A percentile compares a stretch with the other conserved stretches of the same genome.
phyloP scores from a whole-genome alignment of 64 coral and sea anemone genomes.

The Pocillopora verrucosa region DNA sequence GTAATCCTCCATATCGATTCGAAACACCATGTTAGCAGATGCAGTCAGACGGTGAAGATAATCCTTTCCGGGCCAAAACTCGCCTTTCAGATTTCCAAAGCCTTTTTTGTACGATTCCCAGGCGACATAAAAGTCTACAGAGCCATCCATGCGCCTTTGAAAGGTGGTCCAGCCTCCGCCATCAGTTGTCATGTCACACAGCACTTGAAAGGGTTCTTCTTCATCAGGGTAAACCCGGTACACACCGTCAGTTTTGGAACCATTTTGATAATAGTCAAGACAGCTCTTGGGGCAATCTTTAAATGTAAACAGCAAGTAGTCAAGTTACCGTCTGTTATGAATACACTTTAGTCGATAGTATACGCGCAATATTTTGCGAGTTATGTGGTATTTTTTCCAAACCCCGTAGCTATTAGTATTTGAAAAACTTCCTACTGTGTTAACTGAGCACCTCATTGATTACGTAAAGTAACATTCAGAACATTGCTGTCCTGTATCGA shows the following conservation, averaged over 20 bases:
- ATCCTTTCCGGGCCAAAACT: conserved; percentile 18
- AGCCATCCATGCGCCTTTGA: conserved; percentile 41
- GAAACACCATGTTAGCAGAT: neutral
- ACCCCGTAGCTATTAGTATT: no score
- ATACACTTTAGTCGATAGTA: no score
- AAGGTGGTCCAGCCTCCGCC: conserved; percentile 45
- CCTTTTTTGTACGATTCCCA: conserved; percentile 29
- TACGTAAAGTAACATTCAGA: no score
- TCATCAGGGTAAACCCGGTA: conserved; percentile 3
- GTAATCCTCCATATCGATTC: conserved; percentile 63
- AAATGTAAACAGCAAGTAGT: conserved; percentile 24
- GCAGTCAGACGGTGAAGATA: conserved; percentile 18
- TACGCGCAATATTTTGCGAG: no score
- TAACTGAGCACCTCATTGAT: no score
- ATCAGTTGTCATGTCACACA: conserved; percentile 39
- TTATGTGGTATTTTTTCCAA: no score
- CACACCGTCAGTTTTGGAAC: neutral
- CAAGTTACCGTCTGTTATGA: conserved; percentile 36
- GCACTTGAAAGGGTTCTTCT: conserved; percentile 29
- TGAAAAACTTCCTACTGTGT: no score
- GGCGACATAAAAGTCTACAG: conserved; percentile 7
- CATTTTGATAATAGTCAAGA: neutral
- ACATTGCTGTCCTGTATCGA: no score
- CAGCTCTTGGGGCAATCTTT: conserved; percentile 28
- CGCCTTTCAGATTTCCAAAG: conserved; percentile 29